A percentile compares a stretch with the other conserved stretches of the same genome.
Evolutionary conservation across 2,113 vertebrate species (phyloP).

Genomic region (Hemichromis elongatus): DNA sequence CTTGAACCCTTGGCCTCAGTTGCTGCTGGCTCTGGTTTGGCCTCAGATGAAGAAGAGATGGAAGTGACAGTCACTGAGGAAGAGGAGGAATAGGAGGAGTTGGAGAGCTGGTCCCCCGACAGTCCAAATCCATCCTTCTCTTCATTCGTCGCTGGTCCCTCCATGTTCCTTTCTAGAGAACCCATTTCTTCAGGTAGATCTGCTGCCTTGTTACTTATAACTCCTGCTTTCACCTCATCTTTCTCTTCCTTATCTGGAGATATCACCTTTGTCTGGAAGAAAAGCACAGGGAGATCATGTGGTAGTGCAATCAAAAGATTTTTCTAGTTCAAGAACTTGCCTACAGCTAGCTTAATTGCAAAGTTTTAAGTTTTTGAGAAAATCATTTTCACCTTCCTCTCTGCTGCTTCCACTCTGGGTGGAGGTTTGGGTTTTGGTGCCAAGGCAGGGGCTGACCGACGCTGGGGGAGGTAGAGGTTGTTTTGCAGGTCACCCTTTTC

Average conservation of each 20-base stretch:
- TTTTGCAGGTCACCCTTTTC: slow-evolving; percentile 85
- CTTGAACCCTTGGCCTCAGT: slow-evolving; percentile 43
- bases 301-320: not conserved
- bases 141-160: not conserved
- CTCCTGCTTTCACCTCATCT: not conserved
- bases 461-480: slow-evolving; percentile 79
- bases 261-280: slow-evolving; percentile 49
- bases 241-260: not conserved
- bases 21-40: not conserved
- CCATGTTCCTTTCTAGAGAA: not conserved
- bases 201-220: not conserved
- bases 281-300: not conserved
- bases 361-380: not conserved
- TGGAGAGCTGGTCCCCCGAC: slow-evolving; percentile 36
- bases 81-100: slow-evolving; percentile 26
- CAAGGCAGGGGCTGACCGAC: slow-evolving; percentile 55
- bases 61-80: slow-evolving; percentile 25
- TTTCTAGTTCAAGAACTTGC: not conserved
- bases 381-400: slow-evolving; percentile 65
- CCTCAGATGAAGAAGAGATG: slow-evolving; percentile 23
- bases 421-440: slow-evolving; percentile 61
- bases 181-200: not conserved
- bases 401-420: slow-evolving; percentile 59
- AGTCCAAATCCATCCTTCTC: slow-evolving; percentile 11
- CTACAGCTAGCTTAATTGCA: not conserved